Evolutionary conservation across 1,140 invertebrate genomes (phyloP).

Genomic region (Drosophila malerkotliana): DNA sequence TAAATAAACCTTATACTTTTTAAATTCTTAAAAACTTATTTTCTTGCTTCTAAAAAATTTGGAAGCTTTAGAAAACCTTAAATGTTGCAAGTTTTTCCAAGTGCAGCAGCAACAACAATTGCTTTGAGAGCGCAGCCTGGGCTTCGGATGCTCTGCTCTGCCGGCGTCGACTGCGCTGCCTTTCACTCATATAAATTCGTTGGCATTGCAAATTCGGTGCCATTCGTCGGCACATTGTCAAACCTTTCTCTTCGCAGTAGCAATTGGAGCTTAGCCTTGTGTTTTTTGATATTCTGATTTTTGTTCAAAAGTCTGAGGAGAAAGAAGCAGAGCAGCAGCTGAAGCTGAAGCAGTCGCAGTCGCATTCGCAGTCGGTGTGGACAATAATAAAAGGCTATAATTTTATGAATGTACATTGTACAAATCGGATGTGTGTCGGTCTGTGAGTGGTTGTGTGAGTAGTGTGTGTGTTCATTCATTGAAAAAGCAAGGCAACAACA

Average conservation of each 20-base stretch:
- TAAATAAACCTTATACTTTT: too few relatives aligned
- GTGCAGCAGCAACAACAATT: conserved; percentile 24
- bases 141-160: conserved; percentile 31
- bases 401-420: conserved; percentile 68
- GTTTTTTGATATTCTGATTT: conserved; percentile 17
- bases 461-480: conserved; percentile 56
- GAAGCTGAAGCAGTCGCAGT: conserved; percentile 21
- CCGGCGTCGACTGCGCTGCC: conserved; percentile 65
- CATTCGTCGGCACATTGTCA: conserved; percentile 75
- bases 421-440: conserved; percentile 48
- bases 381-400: conserved; percentile 61
- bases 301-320: conserved; percentile 8
- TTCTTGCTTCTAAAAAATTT: neutral
- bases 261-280: conserved; percentile 15
- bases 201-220: conserved; percentile 78
- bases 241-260: conserved; percentile 74
- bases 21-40: too few relatives aligned
- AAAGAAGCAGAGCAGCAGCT: neutral
- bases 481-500: conserved; percentile 53
- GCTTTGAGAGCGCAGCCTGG: conserved; percentile 10
- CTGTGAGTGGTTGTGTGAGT: conserved; percentile 21
- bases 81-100: conserved; percentile 5
- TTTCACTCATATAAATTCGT: conserved; percentile 84
- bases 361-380: conserved; percentile 20
- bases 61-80: too few relatives aligned